Base-by-base conservation (phyloP, 2,797 vertebrate species). In the Otus scops region DNA sequence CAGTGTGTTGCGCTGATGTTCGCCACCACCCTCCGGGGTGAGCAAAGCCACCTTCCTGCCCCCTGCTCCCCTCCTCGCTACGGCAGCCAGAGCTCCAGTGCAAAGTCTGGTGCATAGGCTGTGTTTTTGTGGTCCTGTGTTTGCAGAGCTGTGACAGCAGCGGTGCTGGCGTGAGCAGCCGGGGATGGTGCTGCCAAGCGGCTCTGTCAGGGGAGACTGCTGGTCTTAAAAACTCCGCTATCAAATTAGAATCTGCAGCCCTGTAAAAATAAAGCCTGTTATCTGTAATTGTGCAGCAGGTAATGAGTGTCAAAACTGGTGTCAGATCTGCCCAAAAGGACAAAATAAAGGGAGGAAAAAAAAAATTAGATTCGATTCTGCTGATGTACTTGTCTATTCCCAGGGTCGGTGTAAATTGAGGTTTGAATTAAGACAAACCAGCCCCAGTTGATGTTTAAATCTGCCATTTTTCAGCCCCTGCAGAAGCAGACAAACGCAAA, bases 341-440 rank as follows among this genome's bases (percentile, higher is more conserved):
- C 56, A 39, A 86, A 75, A 93, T 95, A 83, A 76, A 47, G 18
- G 5, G 2, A 6, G 22, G 11, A 13, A 12, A 32, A 18, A 81
- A 27, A 27, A 64, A 64, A 92, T 92, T 20, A 79, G 61, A 48
- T 92, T 75, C 34, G 68, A 2, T 94, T 91, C 79, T 5, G 28
- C 70, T 69, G 81, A 86, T 50, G 68, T 41, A 59, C 53, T 75
- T 3, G 2, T 50, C 82, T 91, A 5, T 89, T 95, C 87, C 83
- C 64, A 56, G 54, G 38, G 81, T 71, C 53, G 38, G 63, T 84
- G 71, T 93, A 94, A 96, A 95, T 59, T 1, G 27, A 79, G 90
- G 68, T 78, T 86, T 86, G 79, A 93, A 95, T 77, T 71, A 95
- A 96, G 82, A 73, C 75, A 13, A 65, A 94, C 7, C 69, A 95